A percentile compares a stretch with the other conserved stretches of the same genome.
phyloP scores from a whole-genome alignment of 1,140 invertebrate genomes.

The Steinernema feltiae region DNA sequence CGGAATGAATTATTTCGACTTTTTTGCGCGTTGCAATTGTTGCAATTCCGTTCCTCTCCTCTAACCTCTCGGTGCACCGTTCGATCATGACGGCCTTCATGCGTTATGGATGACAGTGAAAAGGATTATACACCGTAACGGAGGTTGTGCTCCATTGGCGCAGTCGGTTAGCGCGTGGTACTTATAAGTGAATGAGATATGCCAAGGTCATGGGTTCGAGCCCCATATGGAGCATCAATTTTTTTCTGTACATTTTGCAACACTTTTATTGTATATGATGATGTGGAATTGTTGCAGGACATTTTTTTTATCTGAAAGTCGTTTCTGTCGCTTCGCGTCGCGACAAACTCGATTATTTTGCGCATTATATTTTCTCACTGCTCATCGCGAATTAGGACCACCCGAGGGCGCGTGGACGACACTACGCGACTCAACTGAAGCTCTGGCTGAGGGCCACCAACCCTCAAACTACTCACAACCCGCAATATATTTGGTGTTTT shows the following conservation, averaged over 20 bases:
- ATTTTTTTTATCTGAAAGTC: not conserved
- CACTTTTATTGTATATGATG: not conserved
- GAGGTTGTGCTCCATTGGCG: slow-evolving; percentile 28
- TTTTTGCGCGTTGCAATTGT: not conserved
- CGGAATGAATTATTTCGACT: not conserved
- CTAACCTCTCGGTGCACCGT: no score
- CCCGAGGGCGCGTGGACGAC: not conserved
- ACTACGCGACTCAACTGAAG: not conserved
- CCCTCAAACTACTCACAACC: not conserved
- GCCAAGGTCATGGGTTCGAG: slow-evolving; percentile 14
- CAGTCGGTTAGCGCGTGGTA: slow-evolving; percentile 40
- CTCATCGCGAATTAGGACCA: not conserved
- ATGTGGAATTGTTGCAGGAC: no score
- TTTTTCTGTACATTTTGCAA: not conserved
- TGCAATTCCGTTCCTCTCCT: not conserved
- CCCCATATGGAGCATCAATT: slow-evolving; percentile 10
- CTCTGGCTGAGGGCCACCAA: not conserved
- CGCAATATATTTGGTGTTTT: not conserved
- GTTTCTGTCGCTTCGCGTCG: not conserved
- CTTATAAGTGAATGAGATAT: slow-evolving; percentile 25
- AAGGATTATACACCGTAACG: not conserved
- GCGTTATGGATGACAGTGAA: not conserved
- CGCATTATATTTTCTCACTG: not conserved
- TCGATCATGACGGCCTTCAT: not conserved
- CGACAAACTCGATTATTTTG: not conserved